Percentiles rank a stretch among this genome's conserved stretches.
Evolutionary conservation across 2,797 vertebrate species (phyloP).

Genomic region (Acanthopagrus latus): DNA sequence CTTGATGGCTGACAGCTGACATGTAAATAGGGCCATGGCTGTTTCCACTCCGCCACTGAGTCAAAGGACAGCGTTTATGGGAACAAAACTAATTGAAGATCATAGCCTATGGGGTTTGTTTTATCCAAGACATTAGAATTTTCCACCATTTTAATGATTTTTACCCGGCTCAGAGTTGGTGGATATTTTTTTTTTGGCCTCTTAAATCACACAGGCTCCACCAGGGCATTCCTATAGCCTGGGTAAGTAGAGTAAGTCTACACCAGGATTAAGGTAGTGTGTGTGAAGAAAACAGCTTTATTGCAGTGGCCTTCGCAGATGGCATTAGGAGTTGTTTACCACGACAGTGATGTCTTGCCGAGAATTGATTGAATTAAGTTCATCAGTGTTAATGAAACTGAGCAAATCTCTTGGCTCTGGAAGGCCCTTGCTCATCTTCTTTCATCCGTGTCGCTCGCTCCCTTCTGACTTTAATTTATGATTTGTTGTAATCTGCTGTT

Average conservation of each 20-base stretch:
- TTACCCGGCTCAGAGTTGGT: neutral
- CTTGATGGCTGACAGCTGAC: conserved; percentile 23
- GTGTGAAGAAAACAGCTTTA: conserved; percentile 63
- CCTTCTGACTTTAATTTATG: conserved; percentile 67
- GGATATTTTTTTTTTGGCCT: conserved; percentile 58
- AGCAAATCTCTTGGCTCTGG: conserved; percentile 58
- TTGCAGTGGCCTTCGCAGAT: conserved; percentile 63
- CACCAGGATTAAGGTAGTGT: conserved; percentile 63
- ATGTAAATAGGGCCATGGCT: conserved; percentile 14
- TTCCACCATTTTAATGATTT: conserved; percentile 9
- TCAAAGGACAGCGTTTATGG: conserved; percentile 21
- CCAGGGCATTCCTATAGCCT: conserved; percentile 42
- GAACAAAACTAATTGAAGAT: conserved; percentile 32
- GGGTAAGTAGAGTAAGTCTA: conserved; percentile 63
- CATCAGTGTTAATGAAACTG: conserved; percentile 74
- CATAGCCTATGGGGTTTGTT: conserved; percentile 5
- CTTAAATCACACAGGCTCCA: conserved; percentile 45
- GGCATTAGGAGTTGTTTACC: conserved; percentile 76
- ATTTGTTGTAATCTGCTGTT: conserved; percentile 70
- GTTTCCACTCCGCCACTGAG: conserved; percentile 15
- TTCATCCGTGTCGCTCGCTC: conserved; percentile 31
- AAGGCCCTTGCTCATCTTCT: conserved; percentile 36
- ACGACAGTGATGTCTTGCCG: conserved; percentile 59
- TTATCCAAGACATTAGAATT: conserved; percentile 11
- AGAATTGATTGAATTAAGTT: conserved; percentile 77